Base-by-base conservation (phyloP, 2,113 vertebrate genomes). In the Nematolebias whitei region DNA sequence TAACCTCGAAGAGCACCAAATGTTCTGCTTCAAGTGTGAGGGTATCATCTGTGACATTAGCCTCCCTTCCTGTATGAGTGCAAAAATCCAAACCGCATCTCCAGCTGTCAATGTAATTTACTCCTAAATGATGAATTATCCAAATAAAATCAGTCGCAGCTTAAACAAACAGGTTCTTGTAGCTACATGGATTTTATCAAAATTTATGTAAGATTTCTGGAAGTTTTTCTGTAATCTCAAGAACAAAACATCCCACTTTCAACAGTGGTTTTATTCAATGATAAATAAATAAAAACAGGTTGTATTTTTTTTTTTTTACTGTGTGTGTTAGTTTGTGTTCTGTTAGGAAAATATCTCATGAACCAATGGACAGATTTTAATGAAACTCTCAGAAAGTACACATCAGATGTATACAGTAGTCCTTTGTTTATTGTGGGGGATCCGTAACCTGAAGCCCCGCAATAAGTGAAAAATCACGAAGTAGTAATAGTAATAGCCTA, bases 1-100 rank as follows among this genome's bases (percentile, higher is more conserved):
- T 86, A 86, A 91, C 90, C 76, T 83, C 79, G 74, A 65, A 85
- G 79, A 83, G 85, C 75, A 83, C 84, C 79, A 90, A 89, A 87
- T 89, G 88, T 86, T 90, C 85, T 44, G 29, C 73, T 84, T 78
- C 66, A 83, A 85, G 87, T 90, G 87, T 85, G 80, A 88, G 79
- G 73, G 80, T 76, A 87, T 87, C 84, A 79, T 85, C 70, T 85
- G 71, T 88, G 87, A 85, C 85, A 86, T 74, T 64, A 41, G 50
- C 47, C 58, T 72, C 60, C 48, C 47, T 76, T 60, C 56, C 68
- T 67, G 49, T 35, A 44, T 1, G 14, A 10, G 80, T 49, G 72
- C 58, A 73, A 64, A 72, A 70, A 57, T 76, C 56, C 20, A 73
- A 61, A 58, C 22, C 29, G 74, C 55, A 67, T 76, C 32, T 58